These are phyloP conservation scores for Lasioglossum vierecki DNA, from an alignment of 2,888 invertebrate species.

Conservation along the genomic window DNA sequence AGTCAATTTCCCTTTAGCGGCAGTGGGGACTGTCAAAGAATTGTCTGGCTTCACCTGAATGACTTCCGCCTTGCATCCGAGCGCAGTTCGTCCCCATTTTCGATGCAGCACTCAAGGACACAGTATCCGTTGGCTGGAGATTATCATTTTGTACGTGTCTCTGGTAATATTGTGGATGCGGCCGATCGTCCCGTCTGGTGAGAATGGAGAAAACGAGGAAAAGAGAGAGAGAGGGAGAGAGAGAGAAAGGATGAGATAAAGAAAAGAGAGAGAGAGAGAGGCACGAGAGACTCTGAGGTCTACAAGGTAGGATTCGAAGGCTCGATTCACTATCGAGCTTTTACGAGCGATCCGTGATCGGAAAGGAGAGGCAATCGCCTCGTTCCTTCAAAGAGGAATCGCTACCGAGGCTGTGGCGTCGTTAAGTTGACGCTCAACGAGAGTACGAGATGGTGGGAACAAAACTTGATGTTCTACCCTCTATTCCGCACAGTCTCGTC, in stretches of 20 bases:
- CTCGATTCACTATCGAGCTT: constrained; percentile 69
- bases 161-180: constrained; percentile 61
- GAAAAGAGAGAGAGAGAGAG: not conserved
- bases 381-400: constrained; percentile 64
- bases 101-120: constrained; percentile 59
- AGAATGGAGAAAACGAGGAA: constrained; percentile 56
- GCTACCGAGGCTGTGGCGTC: constrained; percentile 65
- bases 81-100: constrained; percentile 32
- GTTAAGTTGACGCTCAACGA: constrained; percentile 72
- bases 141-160: constrained; percentile 71
- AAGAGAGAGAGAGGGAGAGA: not conserved
- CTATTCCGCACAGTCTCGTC: constrained; percentile 21
- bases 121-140: constrained; percentile 28
- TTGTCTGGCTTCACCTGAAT: constrained; percentile 66
- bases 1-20: constrained; percentile 56
- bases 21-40: constrained; percentile 61
- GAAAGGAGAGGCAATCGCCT: constrained; percentile 69
- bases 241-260: not conserved
- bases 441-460: constrained; percentile 70
- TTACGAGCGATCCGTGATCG: constrained; percentile 72
- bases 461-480: constrained; percentile 53
- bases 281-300: constrained; percentile 12
- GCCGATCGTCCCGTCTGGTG: constrained; percentile 55
- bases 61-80: constrained; percentile 65
- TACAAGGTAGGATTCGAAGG: constrained; percentile 55